Evolutionary conservation across 2,888 invertebrate genomes (phyloP).

Genomic region (Ectropis crepuscularia): DNA sequence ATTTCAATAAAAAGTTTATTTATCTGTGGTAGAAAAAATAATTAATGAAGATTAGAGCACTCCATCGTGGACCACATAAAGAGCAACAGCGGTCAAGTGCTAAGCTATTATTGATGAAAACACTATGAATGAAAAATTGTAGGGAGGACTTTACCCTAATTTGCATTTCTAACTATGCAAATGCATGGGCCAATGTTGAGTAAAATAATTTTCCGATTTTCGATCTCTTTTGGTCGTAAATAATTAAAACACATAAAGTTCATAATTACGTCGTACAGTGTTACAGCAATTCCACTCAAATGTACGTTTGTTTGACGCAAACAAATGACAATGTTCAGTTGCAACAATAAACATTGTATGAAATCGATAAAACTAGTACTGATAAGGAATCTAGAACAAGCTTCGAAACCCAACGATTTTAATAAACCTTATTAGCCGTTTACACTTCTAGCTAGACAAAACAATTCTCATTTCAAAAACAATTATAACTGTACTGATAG

Average conservation of each 20-base stretch:
- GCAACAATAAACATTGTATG: conserved; percentile 17
- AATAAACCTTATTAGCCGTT: conserved; percentile 19
- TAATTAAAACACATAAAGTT: not conserved
- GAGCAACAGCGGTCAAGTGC: too few species aligned
- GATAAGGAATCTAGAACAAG: conserved; percentile 30
- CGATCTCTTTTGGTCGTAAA: too few species aligned
- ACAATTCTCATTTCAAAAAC: conserved; percentile 19
- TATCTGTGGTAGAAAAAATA: too few species aligned
- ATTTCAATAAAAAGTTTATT: too few species aligned
- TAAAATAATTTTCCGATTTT: too few species aligned
- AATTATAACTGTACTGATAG: not conserved
- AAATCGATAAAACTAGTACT: conserved; percentile 24
- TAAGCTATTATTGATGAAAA: too few species aligned
- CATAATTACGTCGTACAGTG: not conserved
- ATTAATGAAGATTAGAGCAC: too few species aligned
- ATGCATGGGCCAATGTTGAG: too few species aligned
- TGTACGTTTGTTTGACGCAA: conserved; percentile 2
- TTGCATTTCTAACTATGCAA: too few species aligned
- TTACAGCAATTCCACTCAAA: not conserved
- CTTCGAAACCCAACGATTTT: conserved; percentile 23
- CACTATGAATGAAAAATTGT: too few species aligned
- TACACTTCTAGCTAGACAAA: conserved; percentile 22
- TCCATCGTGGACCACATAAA: too few species aligned
- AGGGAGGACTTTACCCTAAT: too few species aligned
- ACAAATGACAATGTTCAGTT: conserved; percentile 3